A percentile compares a stretch with the other conserved stretches of the same genome.
These are phyloP conservation scores for Notarius lentiginosus DNA, from an alignment of 2,113 vertebrate genomes.

Conservation along the genomic window DNA sequence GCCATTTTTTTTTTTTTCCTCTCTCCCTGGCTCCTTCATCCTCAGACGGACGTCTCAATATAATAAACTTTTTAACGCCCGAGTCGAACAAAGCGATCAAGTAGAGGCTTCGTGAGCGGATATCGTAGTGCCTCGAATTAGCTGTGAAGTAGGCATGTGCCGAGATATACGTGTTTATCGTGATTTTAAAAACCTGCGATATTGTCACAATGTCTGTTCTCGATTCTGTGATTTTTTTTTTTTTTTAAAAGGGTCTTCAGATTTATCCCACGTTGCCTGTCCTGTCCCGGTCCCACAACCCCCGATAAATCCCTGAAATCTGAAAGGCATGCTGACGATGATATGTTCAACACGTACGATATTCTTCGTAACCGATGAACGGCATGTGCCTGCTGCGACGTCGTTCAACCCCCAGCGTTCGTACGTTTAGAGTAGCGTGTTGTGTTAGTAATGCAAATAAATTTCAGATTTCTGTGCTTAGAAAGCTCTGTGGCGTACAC, in stretches of 20 bases:
- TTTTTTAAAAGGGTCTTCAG: background rate
- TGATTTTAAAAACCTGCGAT: background rate
- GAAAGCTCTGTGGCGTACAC: background rate
- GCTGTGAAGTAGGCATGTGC: conserved; percentile 12
- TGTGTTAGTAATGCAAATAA: background rate
- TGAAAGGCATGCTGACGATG: background rate
- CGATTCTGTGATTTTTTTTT: background rate
- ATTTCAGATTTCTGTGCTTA: background rate
- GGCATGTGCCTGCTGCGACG: background rate
- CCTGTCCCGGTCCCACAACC: background rate
- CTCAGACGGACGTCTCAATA: background rate
- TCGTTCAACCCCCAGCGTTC: background rate
- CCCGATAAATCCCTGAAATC: background rate
- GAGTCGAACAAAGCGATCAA: conserved; percentile 21
- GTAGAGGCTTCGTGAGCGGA: conserved; percentile 31
- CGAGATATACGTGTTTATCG: background rate
- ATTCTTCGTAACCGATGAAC: background rate
- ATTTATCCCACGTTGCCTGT: background rate
- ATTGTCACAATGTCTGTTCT: background rate
- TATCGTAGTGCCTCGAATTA: conserved; percentile 46
- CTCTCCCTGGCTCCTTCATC: background rate
- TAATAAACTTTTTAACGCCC: background rate
- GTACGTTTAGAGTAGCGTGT: background rate
- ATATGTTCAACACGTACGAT: background rate
- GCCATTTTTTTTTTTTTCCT: background rate